Percentiles rank a stretch among this genome's conserved stretches.
Evolutionary conservation across 1,140 invertebrate genomes (phyloP).

Genomic region (Samia ricini): DNA sequence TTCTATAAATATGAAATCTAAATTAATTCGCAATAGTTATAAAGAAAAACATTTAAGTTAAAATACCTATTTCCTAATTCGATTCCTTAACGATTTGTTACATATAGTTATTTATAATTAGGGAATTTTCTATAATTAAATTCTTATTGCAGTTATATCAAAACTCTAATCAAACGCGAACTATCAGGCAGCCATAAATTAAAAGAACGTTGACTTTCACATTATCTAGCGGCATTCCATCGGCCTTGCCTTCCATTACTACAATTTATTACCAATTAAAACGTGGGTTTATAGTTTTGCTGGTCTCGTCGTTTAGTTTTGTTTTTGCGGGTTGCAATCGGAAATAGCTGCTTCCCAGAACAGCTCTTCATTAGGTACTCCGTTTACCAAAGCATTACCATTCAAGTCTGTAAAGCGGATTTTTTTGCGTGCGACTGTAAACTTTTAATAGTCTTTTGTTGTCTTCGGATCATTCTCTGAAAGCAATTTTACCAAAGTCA

Average conservation of each 20-base stretch:
- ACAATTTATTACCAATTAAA: conserved; percentile 15
- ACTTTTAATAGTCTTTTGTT: not conserved
- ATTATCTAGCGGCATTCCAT: conserved; percentile 51
- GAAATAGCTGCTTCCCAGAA: not conserved
- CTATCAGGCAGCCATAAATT: conserved; percentile 30
- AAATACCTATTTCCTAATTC: too few species aligned
- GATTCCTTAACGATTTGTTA: too few species aligned
- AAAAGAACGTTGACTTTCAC: conserved; percentile 7
- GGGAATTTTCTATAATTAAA: too few species aligned
- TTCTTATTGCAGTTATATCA: conserved; percentile 5
- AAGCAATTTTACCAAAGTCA: not conserved
- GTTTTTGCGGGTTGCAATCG: conserved; percentile 22
- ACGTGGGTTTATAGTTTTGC: conserved; percentile 10
- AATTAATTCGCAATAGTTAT: too few species aligned
- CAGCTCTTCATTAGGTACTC: not conserved
- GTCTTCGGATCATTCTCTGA: not conserved
- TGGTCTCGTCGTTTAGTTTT: conserved; percentile 7
- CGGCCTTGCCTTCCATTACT: conserved; percentile 38
- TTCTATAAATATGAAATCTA: too few species aligned
- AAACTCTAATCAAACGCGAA: conserved; percentile 14
- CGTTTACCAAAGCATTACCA: not conserved
- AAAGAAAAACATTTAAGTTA: too few species aligned
- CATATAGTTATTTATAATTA: too few species aligned
- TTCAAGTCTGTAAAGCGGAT: not conserved
- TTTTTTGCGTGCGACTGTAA: not conserved